A percentile compares a stretch with the other conserved stretches of the same genome.
Conservation (phyloP, 2,113 vertebrate genomes). For the Gymnobelideus leadbeateri region DNA sequence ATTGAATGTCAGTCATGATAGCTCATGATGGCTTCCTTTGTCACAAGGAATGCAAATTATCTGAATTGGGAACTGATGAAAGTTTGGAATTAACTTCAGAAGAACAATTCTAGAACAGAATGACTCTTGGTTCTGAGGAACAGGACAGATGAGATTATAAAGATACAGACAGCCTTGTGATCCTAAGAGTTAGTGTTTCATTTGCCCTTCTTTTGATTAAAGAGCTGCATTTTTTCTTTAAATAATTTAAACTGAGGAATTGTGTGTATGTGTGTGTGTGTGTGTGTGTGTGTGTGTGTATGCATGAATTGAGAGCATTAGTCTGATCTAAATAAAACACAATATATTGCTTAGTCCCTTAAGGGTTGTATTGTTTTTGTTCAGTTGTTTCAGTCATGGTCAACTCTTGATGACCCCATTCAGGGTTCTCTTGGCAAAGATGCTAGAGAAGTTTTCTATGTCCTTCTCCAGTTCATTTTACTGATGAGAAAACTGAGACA, state of each 20-base stretch:
- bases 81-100: constrained; percentile 19
- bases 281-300: not conserved
- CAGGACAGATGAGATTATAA: not conserved
- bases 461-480: too few species aligned
- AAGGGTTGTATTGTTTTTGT: constrained; percentile 27
- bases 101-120: not conserved
- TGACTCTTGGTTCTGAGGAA: not conserved
- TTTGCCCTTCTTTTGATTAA: constrained; percentile 39
- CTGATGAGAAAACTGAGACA: too few species aligned
- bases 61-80: constrained; percentile 1
- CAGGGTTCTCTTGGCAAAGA: constrained; percentile 23
- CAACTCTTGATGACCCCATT: constrained; percentile 31
- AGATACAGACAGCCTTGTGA: not conserved
- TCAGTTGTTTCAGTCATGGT: too few species aligned
- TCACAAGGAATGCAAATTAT: constrained; percentile 26
- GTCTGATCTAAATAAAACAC: constrained; percentile 65
- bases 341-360: constrained; percentile 54
- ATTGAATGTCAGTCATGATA: not conserved
- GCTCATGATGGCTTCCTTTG: not conserved
- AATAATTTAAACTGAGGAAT: constrained; percentile 54
- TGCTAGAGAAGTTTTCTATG: too few species aligned
- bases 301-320: constrained; percentile 18
- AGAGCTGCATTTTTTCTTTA: constrained; percentile 30
- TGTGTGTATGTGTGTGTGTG: not conserved
- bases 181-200: constrained; percentile 33